Conservation (phyloP, 1,140 invertebrate genomes). For the Adelges cooleyi region DNA sequence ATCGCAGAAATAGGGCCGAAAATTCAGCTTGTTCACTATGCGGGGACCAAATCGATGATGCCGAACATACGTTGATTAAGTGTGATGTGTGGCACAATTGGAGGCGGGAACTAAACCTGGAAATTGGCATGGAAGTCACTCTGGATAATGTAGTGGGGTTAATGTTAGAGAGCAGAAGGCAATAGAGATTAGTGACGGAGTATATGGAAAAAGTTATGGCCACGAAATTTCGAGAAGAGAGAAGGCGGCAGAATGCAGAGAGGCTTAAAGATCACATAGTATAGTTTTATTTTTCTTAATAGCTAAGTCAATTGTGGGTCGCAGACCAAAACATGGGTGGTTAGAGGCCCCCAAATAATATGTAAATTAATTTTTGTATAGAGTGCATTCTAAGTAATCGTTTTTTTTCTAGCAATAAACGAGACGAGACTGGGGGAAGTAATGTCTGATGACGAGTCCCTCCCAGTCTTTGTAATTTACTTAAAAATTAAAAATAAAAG, state of each 20-base stretch:
- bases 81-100: not conserved
- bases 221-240: not conserved
- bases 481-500: no score
- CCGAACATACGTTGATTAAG: not conserved
- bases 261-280: no score
- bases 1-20: not conserved
- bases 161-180: not conserved
- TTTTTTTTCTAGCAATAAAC: no score
- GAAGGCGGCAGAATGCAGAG: not conserved
- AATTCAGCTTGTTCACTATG: not conserved
- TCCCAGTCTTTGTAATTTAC: no score
- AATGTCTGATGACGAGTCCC: no score
- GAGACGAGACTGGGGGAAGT: no score
- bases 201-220: not conserved
- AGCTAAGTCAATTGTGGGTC: no score
- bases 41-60: not conserved
- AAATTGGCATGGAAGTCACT: not conserved
- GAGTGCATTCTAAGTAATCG: no score
- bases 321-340: no score
- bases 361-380: no score
- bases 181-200: not conserved
- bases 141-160: not conserved
- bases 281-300: no score
- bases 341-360: no score
- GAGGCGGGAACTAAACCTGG: not conserved